phyloP scores from a whole-genome alignment of 2,888 invertebrate genomes.

The Theretra japonica region DNA sequence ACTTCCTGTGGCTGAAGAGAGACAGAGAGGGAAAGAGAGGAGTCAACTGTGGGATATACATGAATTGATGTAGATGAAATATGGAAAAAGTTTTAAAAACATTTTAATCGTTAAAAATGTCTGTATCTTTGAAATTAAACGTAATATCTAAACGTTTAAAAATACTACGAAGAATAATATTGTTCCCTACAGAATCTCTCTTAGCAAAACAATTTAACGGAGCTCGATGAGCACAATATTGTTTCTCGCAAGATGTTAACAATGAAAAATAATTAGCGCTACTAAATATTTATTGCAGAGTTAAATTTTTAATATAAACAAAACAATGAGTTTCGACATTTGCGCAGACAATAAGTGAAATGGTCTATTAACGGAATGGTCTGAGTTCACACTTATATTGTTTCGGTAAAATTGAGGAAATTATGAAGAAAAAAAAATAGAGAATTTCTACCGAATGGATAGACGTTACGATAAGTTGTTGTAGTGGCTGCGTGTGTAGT shows the following conservation, averaged over 20 bases:
- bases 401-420: background rate
- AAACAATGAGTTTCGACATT: constrained; percentile 15
- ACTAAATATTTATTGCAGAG: background rate
- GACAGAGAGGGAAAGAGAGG: too few species aligned
- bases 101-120: too few species aligned
- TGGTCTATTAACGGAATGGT: background rate
- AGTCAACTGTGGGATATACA: too few species aligned
- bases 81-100: too few species aligned
- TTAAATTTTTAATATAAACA: background rate
- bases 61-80: too few species aligned
- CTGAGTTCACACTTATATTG: background rate
- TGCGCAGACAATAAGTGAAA: background rate
- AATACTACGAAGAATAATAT: background rate
- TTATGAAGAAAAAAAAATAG: background rate
- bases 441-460: too few species aligned
- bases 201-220: background rate
- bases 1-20: too few species aligned
- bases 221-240: background rate
- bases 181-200: background rate
- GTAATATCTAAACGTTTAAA: too few species aligned
- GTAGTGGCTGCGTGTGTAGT: too few species aligned
- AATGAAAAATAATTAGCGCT: background rate
- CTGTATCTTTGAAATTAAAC: too few species aligned
- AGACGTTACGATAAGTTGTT: too few species aligned
- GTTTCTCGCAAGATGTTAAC: background rate